These are phyloP conservation scores for Nemotelus nigrinus DNA, from an alignment of 2,888 invertebrate genomes.

Conservation along the genomic window DNA sequence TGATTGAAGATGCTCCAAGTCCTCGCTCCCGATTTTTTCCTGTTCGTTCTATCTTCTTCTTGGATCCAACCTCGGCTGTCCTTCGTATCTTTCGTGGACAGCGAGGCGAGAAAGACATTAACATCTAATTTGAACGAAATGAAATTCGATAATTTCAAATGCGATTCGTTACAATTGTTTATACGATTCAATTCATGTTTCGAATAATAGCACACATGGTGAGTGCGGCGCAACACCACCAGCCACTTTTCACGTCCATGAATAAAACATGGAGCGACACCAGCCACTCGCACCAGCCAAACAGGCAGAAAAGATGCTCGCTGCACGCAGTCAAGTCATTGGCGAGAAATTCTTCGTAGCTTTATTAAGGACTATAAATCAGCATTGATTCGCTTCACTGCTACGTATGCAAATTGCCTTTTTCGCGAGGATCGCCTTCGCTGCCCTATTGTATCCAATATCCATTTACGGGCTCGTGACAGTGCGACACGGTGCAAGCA, in stretches of 20 bases:
- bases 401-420: conserved; percentile 18
- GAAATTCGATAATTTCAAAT: conserved; percentile 54
- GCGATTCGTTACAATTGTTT: conserved; percentile 31
- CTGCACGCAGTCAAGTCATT: conserved; percentile 38
- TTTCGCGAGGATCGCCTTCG: neutral
- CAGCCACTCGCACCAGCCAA: no score
- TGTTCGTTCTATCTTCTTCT: no score
- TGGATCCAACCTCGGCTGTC: no score
- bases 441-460: conserved; percentile 4
- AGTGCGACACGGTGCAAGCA: neutral
- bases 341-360: conserved; percentile 41
- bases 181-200: neutral
- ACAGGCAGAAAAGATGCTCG: conserved; percentile 45
- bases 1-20: neutral
- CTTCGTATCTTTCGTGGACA: no score
- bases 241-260: conserved; percentile 33
- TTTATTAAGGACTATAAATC: conserved; percentile 50
- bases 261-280: conserved; percentile 47
- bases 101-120: neutral
- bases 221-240: neutral
- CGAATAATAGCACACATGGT: neutral
- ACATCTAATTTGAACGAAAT: conserved; percentile 52
- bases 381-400: conserved; percentile 10
- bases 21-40: no score
- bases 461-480: neutral